Percentiles rank a stretch among this genome's conserved stretches.
phyloP scores from a whole-genome alignment of 1,140 invertebrate species.

The Macrotrachela quadricornifera region DNA sequence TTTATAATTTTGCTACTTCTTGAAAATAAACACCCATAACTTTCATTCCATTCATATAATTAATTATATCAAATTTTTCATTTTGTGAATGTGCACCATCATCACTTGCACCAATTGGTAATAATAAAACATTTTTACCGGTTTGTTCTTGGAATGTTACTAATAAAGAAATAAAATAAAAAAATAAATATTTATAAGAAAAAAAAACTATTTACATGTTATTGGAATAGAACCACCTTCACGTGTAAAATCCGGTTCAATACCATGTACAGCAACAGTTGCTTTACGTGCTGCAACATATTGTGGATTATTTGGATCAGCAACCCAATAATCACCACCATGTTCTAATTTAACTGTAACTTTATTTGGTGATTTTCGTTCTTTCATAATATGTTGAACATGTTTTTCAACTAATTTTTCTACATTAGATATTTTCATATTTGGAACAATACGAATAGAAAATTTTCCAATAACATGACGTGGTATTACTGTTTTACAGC shows the following conservation, averaged over 20 bases:
- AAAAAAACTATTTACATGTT: slow-evolving; percentile 40
- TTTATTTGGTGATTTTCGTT: slow-evolving; percentile 58
- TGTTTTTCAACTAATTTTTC: slow-evolving; percentile 33
- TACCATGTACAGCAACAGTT: slow-evolving; percentile 37
- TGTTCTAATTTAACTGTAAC: slow-evolving; percentile 47
- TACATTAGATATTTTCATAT: slow-evolving; percentile 60
- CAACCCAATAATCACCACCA: slow-evolving; percentile 68
- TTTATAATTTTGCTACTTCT: slow-evolving; percentile 6
- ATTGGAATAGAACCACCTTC: slow-evolving; percentile 90
- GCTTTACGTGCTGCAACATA: slow-evolving; percentile 67
- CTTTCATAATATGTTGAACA: slow-evolving; percentile 42
- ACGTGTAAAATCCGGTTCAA: slow-evolving; percentile 74
- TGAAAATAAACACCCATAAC: slow-evolving; percentile 3
- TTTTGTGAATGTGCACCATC: slow-evolving; percentile 96
- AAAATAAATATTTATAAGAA: neutral
- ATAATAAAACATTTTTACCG: slow-evolving; percentile 68
- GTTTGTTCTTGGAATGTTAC: slow-evolving; percentile 51
- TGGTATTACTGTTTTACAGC: slow-evolving; percentile 84
- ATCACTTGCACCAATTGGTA: slow-evolving; percentile 66
- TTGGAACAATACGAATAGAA: slow-evolving; percentile 73
- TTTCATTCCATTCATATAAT: slow-evolving; percentile 71
- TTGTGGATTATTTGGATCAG: slow-evolving; percentile 70
- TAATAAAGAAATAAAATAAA: slow-evolving; percentile 6
- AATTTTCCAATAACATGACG: slow-evolving; percentile 80
- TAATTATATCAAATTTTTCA: slow-evolving; percentile 72